A percentile compares a stretch with the other conserved stretches of the same genome.
These are phyloP conservation scores for Silurus glanis DNA, from an alignment of 2,113 vertebrate species.

Conservation along the genomic window DNA sequence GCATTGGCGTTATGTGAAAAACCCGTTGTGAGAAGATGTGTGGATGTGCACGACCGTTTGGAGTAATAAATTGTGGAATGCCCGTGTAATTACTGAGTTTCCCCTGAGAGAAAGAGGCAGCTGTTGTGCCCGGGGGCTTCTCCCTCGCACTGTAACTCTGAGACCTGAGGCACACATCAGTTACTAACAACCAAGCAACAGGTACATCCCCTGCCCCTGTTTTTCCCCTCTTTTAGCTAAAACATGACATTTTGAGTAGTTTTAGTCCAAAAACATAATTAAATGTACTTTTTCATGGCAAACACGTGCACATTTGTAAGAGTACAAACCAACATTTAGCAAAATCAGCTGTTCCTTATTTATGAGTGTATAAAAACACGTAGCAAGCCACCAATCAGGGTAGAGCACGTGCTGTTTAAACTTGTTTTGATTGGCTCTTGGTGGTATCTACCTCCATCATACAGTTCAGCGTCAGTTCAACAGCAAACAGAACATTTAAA, in stretches of 20 bases:
- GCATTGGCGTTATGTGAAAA: conserved; percentile 3
- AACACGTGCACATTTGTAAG: neutral
- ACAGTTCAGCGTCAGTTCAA: too few relatives aligned
- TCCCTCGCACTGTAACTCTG: conserved; percentile 45
- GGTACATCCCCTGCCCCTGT: neutral
- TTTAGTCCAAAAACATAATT: neutral
- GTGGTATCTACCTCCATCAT: too few relatives aligned
- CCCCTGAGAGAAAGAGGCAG: conserved; percentile 39
- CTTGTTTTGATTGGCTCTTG: too few relatives aligned
- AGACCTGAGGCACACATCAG: conserved; percentile 26
- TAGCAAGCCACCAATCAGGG: too few relatives aligned
- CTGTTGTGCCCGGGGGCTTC: conserved; percentile 52
- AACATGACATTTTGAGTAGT: neutral
- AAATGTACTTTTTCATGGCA: neutral
- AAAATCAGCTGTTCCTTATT: too few relatives aligned
- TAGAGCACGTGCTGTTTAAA: too few relatives aligned
- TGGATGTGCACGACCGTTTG: conserved; percentile 37
- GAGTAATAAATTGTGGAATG: conserved; percentile 57
- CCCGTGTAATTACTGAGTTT: conserved; percentile 45
- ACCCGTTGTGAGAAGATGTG: neutral
- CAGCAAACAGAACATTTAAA: too few relatives aligned
- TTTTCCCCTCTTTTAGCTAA: neutral
- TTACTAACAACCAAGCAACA: conserved; percentile 24
- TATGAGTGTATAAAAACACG: too few relatives aligned
- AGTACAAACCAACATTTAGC: too few relatives aligned